These are phyloP conservation scores for Hypolimnas misippus DNA, from an alignment of 2,888 invertebrate species.

Conservation along the genomic window DNA sequence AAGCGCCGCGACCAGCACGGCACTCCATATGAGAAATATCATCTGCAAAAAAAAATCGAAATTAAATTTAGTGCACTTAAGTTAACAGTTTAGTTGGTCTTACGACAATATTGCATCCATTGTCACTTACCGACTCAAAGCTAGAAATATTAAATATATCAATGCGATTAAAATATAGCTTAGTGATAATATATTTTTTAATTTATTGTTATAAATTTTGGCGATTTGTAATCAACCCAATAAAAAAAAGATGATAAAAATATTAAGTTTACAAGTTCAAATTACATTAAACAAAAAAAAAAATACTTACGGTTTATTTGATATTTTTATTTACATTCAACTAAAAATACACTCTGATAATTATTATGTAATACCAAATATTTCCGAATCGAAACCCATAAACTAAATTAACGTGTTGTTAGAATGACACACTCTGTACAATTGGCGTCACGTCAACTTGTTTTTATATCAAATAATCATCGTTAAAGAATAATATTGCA, in stretches of 20 bases:
- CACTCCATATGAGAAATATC: slow-evolving; percentile 53
- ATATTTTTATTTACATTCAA: too few relatives aligned
- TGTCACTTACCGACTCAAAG: too few relatives aligned
- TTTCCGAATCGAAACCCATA: neutral
- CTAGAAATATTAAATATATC: too few relatives aligned
- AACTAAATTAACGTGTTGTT: neutral
- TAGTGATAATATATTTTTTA: too few relatives aligned
- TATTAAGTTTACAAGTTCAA: neutral
- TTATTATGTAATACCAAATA: neutral
- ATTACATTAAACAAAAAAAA: neutral
- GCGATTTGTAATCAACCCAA: too few relatives aligned
- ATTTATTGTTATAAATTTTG: too few relatives aligned
- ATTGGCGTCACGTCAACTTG: neutral
- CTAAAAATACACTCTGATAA: neutral
- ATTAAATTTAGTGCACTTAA: too few relatives aligned
- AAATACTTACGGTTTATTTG: neutral
- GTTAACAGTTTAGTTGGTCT: too few relatives aligned
- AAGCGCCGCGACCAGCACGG: slow-evolving; percentile 47
- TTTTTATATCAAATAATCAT: neutral
- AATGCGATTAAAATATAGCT: too few relatives aligned
- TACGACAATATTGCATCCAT: too few relatives aligned
- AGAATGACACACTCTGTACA: neutral
- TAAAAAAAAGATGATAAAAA: too few relatives aligned
- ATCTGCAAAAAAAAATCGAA: slow-evolving; percentile 36
- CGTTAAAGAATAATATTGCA: neutral